Conservation (phyloP, 92 coral and sea anemone genomes). For the Desmophyllum pertusum region DNA sequence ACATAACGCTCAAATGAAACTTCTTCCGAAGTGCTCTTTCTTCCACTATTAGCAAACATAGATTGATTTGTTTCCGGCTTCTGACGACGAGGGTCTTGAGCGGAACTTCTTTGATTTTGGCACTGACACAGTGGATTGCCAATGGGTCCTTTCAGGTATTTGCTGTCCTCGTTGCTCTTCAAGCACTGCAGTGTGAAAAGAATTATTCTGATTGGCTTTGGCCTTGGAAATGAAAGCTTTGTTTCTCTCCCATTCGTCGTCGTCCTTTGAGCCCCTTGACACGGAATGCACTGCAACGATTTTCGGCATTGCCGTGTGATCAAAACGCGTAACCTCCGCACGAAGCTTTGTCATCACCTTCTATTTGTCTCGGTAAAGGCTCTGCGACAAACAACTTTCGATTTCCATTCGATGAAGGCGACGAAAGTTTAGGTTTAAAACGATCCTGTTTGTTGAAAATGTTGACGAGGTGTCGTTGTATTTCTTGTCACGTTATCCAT, state of each 20-base stretch:
- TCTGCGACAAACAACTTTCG: neutral
- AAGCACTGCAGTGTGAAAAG: neutral
- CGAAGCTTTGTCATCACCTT: neutral
- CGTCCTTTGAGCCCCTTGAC: slow-evolving; percentile 31
- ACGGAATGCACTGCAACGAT: slow-evolving; percentile 69
- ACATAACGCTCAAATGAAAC: slow-evolving; percentile 39
- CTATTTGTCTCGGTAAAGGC: slow-evolving; percentile 36
- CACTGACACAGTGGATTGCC: neutral
- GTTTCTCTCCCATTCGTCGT: slow-evolving; percentile 39
- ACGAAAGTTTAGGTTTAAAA: neutral
- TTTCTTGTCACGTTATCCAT: neutral
- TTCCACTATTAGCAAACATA: neutral
- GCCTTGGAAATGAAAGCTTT: slow-evolving; percentile 32
- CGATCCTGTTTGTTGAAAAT: neutral
- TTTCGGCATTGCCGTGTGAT: slow-evolving; percentile 70
- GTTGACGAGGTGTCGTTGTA: neutral
- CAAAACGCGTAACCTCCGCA: slow-evolving; percentile 73
- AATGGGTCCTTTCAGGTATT: slow-evolving; percentile 14
- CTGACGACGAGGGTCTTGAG: neutral
- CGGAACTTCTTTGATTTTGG: neutral
- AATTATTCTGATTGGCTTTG: slow-evolving; percentile 5
- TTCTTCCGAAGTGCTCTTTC: neutral
- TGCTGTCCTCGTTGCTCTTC: neutral
- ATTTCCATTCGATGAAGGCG: neutral
- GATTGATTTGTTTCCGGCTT: neutral